phyloP scores from a whole-genome alignment of 2,888 invertebrate species.

The Syritta pipiens region DNA sequence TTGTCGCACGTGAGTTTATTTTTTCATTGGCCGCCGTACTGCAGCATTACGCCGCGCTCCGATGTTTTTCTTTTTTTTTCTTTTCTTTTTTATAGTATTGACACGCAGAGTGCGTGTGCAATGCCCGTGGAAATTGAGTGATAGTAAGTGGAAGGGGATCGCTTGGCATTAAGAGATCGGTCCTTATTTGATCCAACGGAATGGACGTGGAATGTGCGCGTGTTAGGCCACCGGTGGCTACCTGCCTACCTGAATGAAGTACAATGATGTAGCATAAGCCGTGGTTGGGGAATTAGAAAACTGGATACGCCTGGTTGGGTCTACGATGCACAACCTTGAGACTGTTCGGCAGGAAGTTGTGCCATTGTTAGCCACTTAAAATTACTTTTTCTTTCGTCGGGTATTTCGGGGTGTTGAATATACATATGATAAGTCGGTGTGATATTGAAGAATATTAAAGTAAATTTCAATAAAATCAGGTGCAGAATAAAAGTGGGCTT shows the following conservation, averaged over 20 bases:
- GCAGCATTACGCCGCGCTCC: constrained; percentile 19
- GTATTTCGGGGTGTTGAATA: not conserved
- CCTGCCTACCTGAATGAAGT: constrained; percentile 33
- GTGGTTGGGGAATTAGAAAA: constrained; percentile 2
- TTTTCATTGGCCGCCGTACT: constrained; percentile 38
- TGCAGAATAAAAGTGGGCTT: no score
- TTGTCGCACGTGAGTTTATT: constrained; percentile 70
- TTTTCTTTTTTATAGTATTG: not conserved
- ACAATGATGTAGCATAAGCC: constrained; percentile 6
- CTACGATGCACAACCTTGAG: constrained; percentile 1
- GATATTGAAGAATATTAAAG: no score
- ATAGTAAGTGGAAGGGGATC: constrained; percentile 27
- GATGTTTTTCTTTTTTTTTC: constrained; percentile 13
- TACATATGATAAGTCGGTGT: no score
- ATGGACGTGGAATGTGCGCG: constrained; percentile 37
- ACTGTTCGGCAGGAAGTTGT: constrained; percentile 9
- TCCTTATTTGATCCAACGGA: constrained; percentile 14
- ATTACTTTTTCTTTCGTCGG: not conserved
- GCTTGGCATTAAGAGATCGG: constrained; percentile 33
- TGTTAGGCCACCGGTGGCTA: constrained; percentile 5
- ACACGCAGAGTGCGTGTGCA: constrained; percentile 23
- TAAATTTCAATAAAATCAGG: no score
- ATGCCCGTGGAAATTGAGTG: constrained; percentile 43
- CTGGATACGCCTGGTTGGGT: constrained; percentile 4
- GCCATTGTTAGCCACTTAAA: constrained; percentile 19